These are phyloP conservation scores for Smittia aterrima DNA, from an alignment of 2,888 invertebrate genomes.

Conservation along the genomic window DNA sequence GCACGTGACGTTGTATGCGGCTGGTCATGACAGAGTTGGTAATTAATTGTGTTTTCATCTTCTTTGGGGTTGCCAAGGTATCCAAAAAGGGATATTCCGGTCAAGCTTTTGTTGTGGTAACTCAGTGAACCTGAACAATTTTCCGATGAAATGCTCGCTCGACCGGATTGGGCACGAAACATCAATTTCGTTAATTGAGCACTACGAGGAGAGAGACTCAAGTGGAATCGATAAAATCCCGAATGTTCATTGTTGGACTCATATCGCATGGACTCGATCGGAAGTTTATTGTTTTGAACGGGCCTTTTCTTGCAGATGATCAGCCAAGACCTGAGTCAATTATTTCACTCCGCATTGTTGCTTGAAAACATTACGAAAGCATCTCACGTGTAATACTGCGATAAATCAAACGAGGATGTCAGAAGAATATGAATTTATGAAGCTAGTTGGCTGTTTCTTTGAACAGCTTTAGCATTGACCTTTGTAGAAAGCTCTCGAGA, in stretches of 20 bases:
- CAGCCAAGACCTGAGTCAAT: background rate
- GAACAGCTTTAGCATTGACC: background rate
- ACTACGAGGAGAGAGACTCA: too few species aligned
- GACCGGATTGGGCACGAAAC: too few species aligned
- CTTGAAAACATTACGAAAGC: background rate
- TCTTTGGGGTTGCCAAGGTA: too few species aligned
- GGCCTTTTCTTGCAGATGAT: background rate
- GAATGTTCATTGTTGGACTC: too few species aligned
- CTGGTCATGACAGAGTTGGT: background rate
- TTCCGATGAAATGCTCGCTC: too few species aligned
- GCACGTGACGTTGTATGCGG: background rate
- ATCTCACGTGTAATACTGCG: background rate
- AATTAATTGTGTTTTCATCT: background rate
- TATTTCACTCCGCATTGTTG: slow-evolving; percentile 4
- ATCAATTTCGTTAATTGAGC: too few species aligned
- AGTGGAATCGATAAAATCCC: too few species aligned
- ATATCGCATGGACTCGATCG: background rate
- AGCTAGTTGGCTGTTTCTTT: background rate
- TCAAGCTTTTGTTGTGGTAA: too few species aligned
- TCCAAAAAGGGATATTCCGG: too few species aligned
- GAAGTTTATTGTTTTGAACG: background rate
- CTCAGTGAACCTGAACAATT: too few species aligned
- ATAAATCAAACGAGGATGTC: background rate
- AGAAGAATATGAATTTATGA: slow-evolving; percentile 7
- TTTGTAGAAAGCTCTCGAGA: background rate